Conservation (phyloP, 2,113 vertebrate genomes). For the Cygnus atratus region DNA sequence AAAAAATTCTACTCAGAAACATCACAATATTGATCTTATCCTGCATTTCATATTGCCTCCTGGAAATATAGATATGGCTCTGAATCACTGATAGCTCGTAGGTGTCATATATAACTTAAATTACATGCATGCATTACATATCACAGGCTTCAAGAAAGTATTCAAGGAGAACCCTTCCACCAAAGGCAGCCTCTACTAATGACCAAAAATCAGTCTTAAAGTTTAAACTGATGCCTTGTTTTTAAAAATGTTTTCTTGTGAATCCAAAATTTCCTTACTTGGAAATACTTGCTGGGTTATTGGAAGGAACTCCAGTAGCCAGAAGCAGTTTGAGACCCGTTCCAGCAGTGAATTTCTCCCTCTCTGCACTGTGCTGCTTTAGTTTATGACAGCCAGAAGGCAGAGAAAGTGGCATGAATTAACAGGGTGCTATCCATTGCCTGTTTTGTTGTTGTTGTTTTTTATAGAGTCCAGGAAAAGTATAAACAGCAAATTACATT, state of each 20-base stretch:
- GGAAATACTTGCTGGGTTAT: background rate
- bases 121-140: background rate
- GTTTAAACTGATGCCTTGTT: background rate
- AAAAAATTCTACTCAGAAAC: background rate
- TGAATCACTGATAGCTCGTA: background rate
- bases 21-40: background rate
- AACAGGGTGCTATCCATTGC: background rate
- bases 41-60: background rate
- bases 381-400: background rate
- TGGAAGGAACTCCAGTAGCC: background rate
- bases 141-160: background rate
- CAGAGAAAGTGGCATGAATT: background rate
- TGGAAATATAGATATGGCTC: background rate
- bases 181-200: background rate
- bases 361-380: background rate
- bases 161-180: background rate
- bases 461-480: fast-evolving
- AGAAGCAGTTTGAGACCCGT: background rate
- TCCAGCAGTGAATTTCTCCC: background rate
- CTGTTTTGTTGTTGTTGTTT: background rate
- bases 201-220: background rate
- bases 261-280: background rate
- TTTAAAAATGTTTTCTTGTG: background rate
- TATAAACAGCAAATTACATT: background rate
- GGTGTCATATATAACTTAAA: background rate